Conservation (phyloP, 2,797 vertebrate species). For the Leuciscus waleckii region DNA sequence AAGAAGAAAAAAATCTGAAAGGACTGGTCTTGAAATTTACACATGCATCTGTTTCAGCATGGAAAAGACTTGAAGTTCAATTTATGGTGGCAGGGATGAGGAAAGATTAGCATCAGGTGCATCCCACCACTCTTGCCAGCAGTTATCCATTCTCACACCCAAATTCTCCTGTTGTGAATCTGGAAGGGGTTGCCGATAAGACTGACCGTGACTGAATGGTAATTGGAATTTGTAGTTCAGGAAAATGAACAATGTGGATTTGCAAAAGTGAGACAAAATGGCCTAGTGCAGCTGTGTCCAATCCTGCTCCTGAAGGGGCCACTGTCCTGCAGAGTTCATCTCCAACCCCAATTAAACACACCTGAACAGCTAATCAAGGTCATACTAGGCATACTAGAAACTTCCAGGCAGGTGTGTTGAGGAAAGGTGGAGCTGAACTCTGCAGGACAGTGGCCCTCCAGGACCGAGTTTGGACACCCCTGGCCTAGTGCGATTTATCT, state of each 20-base stretch:
- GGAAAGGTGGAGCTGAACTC: background rate
- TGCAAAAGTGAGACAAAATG: background rate
- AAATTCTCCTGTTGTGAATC: background rate
- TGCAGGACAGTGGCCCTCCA: no score
- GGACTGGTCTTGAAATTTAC: background rate
- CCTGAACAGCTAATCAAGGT: background rate
- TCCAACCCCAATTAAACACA: background rate
- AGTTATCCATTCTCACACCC: background rate
- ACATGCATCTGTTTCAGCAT: slow-evolving; percentile 5
- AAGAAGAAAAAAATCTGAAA: background rate
- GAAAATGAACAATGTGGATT: slow-evolving; percentile 1
- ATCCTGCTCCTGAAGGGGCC: background rate
- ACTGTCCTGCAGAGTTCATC: background rate
- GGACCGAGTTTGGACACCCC: background rate
- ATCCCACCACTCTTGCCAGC: background rate
- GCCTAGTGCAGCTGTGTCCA: background rate
- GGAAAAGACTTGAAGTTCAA: background rate
- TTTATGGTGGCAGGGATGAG: background rate
- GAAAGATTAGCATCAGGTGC: background rate
- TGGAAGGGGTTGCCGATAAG: background rate
- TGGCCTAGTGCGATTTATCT: background rate
- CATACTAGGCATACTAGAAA: background rate
- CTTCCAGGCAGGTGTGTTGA: background rate
- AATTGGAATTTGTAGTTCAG: background rate
- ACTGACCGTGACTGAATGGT: background rate